Evolutionary conservation across 1,140 invertebrate species (phyloP).

Genomic region (Mylabris phalerata): DNA sequence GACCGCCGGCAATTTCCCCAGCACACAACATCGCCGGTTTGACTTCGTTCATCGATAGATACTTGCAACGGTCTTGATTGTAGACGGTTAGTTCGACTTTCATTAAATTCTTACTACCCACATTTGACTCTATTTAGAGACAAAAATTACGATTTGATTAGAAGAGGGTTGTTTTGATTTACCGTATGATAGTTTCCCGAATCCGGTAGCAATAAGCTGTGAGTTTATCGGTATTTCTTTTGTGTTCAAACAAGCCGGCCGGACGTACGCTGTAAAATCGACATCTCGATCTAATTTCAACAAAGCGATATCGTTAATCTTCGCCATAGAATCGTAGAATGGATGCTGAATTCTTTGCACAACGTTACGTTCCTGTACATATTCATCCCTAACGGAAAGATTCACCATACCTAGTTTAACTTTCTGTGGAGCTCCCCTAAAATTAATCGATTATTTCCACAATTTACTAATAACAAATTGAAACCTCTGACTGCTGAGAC

Average conservation of each 20-base stretch:
- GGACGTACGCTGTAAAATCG: slow-evolving; percentile 40
- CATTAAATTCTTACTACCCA: slow-evolving; percentile 46
- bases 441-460: not conserved
- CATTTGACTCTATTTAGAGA: slow-evolving; percentile 31
- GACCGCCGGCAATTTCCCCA: slow-evolving; percentile 37
- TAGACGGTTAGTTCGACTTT: slow-evolving; percentile 26
- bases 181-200: slow-evolving; percentile 35
- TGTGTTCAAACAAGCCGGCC: slow-evolving; percentile 53
- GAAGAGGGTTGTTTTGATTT: not conserved
- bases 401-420: slow-evolving; percentile 44
- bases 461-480: not conserved
- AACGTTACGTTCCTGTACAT: slow-evolving; percentile 24
- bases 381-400: slow-evolving; percentile 18
- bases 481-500: slow-evolving; percentile 36
- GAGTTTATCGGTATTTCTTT: not conserved
- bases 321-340: slow-evolving; percentile 44
- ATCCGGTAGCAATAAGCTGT: slow-evolving; percentile 23
- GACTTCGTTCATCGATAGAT: slow-evolving; percentile 34
- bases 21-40: slow-evolving; percentile 40
- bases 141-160: too few species aligned
- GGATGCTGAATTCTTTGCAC: slow-evolving; percentile 41
- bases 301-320: slow-evolving; percentile 57
- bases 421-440: slow-evolving; percentile 22
- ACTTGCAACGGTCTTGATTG: too few species aligned
- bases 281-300: slow-evolving; percentile 44